Conservation (phyloP, 2,797 vertebrate genomes). For the Eulemur rubriventer region DNA sequence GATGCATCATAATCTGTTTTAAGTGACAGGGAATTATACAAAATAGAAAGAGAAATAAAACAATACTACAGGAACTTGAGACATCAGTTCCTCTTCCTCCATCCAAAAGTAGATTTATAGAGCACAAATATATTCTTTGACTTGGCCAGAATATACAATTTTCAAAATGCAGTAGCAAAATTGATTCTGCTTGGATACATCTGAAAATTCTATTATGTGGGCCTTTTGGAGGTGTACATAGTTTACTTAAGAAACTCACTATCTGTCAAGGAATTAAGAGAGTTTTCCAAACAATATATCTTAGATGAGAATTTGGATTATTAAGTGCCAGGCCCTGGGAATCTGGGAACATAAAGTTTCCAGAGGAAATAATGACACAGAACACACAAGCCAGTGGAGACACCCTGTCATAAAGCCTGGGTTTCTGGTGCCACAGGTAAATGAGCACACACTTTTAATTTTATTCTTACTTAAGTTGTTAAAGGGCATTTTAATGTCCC, state of each 20-base stretch:
- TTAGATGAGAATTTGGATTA: not conserved
- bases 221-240: not conserved
- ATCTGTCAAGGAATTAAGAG: not conserved
- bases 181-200: not conserved
- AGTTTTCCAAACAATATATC: not conserved
- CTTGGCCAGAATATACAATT: not conserved
- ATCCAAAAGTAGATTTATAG: not conserved
- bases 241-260: not conserved
- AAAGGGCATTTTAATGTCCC: constrained; percentile 27
- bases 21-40: not conserved
- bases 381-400: not conserved
- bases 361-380: not conserved
- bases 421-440: not conserved
- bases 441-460: constrained; percentile 2
- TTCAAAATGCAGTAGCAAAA: not conserved
- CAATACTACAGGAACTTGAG: not conserved
- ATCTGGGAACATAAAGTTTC: not conserved
- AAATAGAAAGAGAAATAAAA: constrained; percentile 37
- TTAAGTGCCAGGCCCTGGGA: not conserved
- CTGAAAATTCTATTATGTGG: not conserved
- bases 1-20: not conserved
- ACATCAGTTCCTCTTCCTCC: not conserved
- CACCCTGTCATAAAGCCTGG: not conserved
- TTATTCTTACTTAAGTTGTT: constrained; percentile 11
- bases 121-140: not conserved